Evolutionary conservation across 2,113 vertebrate species (phyloP).

Genomic region (Nycticebus coucang): DNA sequence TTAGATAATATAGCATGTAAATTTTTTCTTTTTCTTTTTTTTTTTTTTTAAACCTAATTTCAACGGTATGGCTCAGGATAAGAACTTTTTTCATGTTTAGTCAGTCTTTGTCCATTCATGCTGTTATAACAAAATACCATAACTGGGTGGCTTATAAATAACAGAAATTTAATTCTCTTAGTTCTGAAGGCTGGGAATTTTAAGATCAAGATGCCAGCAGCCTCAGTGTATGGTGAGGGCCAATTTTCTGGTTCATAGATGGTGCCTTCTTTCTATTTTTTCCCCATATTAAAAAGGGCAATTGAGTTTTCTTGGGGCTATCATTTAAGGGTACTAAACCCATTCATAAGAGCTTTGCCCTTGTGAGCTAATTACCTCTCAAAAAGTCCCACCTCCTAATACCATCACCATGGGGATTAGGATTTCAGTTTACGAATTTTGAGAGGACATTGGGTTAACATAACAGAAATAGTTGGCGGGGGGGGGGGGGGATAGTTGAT

Average conservation of each 20-base stretch:
- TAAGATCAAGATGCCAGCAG: not conserved
- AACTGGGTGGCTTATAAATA: not conserved
- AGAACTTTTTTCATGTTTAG: not conserved
- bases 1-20: not conserved
- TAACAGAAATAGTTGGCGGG: not conserved
- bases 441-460: not conserved
- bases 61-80: not conserved
- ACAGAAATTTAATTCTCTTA: not conserved
- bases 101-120: not conserved
- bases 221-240: not conserved
- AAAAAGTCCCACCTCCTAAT: not conserved
- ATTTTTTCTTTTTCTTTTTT: not conserved
- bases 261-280: not conserved
- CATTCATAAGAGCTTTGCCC: not conserved
- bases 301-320: not conserved
- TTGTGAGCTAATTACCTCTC: not conserved
- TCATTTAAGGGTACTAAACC: not conserved
- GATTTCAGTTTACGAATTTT: not conserved
- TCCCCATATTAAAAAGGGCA: rapidly evolving
- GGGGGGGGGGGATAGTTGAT: rapidly evolving
- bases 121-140: not conserved
- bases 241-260: not conserved
- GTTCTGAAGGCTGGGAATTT: not conserved
- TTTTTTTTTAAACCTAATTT: conserved; percentile 4
- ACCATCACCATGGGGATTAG: not conserved